phyloP scores from a whole-genome alignment of 2,113 vertebrate species.

The Etia nguti region DNA sequence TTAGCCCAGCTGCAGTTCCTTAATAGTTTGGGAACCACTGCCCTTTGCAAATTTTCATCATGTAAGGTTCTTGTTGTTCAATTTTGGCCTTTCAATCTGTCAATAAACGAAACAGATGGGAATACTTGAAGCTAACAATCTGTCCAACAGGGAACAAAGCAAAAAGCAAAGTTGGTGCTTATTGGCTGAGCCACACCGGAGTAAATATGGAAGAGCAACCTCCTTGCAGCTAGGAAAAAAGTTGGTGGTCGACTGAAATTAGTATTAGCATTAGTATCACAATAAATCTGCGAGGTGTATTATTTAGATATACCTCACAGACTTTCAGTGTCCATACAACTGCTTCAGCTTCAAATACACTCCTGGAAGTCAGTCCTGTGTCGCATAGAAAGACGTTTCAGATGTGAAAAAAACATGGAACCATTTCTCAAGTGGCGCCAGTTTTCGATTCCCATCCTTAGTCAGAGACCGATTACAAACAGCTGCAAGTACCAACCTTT shows the following conservation, averaged over 20 bases:
- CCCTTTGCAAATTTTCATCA: neutral
- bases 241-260: neutral
- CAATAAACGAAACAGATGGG: neutral
- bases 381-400: neutral
- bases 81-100: neutral
- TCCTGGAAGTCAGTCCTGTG: neutral
- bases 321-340: neutral
- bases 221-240: neutral
- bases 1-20: fast-evolving
- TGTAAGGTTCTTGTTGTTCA: neutral
- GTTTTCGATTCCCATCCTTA: neutral
- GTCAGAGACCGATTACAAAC: neutral
- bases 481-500: neutral
- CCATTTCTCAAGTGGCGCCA: neutral
- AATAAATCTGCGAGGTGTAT: neutral
- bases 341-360: neutral
- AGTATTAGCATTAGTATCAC: neutral
- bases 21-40: neutral
- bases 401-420: neutral
- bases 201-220: neutral
- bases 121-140: neutral
- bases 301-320: neutral
- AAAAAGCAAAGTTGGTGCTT: neutral
- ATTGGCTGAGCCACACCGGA: neutral
- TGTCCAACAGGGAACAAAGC: neutral